Evolutionary conservation across 2,888 invertebrate species (phyloP).

Genomic region (Tyria jacobaeae): DNA sequence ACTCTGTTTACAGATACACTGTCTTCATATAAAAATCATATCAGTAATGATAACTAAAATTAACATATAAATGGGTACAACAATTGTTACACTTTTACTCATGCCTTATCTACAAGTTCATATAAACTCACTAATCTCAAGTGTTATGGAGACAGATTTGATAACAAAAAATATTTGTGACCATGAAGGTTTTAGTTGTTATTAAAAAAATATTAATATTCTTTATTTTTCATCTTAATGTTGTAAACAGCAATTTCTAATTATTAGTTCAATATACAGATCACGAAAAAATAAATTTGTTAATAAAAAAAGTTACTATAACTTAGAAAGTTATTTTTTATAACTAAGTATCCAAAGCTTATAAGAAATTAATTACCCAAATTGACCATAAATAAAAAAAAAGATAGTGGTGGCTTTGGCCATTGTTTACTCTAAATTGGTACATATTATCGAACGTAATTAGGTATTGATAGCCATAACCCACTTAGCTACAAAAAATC

Average conservation of each 20-base stretch:
- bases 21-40: not conserved
- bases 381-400: not conserved
- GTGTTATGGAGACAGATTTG: conserved; percentile 31
- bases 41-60: conserved; percentile 1
- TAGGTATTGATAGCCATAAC: not conserved
- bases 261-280: not conserved
- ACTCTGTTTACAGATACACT: not conserved
- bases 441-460: not conserved
- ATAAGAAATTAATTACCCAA: not conserved
- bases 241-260: not conserved
- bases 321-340: conserved; percentile 1
- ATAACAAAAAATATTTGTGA: conserved; percentile 13
- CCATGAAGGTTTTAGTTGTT: not conserved
- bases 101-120: conserved; percentile 21
- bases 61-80: conserved; percentile 14
- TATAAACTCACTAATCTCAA: conserved; percentile 28
- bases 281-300: not conserved
- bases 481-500: not conserved
- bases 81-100: conserved; percentile 6
- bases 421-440: not conserved
- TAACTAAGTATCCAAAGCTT: not conserved
- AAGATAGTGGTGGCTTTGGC: not conserved
- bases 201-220: not conserved
- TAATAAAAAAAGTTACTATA: not conserved
- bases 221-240: too few species aligned